Evolutionary conservation across 2,888 invertebrate genomes (phyloP).

Genomic region (Hirtodrosophila trivittata): DNA sequence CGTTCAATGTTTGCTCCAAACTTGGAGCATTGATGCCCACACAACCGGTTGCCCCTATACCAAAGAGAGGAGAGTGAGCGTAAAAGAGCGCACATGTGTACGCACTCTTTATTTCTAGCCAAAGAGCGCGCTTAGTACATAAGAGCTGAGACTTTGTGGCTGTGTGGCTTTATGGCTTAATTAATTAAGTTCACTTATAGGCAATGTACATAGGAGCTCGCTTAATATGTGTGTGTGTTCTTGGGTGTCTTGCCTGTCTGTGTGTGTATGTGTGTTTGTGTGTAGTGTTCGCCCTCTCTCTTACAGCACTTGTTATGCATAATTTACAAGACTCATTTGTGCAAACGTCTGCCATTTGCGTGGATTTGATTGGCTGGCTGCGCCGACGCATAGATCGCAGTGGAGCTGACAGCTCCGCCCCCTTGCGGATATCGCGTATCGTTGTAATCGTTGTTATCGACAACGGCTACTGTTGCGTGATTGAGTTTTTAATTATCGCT

Average conservation of each 20-base stretch:
- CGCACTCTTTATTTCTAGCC: conserved; percentile 27
- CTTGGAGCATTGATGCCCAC: conserved; percentile 58
- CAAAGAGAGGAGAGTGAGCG: conserved; percentile 1
- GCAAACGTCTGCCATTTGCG: conserved; percentile 60
- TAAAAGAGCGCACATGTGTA: conserved; percentile 1
- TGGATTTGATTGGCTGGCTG: conserved; percentile 54
- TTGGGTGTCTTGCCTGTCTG: background rate
- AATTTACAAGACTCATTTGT: conserved; percentile 52
- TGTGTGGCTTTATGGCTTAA: conserved; percentile 68
- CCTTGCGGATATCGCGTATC: conserved; percentile 27
- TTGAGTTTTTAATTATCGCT: conserved; percentile 65
- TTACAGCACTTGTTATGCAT: conserved; percentile 31
- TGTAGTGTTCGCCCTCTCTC: conserved; percentile 1
- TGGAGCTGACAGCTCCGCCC: conserved; percentile 43
- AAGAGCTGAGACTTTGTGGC: conserved; percentile 21
- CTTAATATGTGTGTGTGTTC: too few relatives aligned
- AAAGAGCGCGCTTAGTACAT: conserved; percentile 41
- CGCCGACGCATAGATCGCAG: conserved; percentile 59
- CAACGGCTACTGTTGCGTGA: conserved; percentile 44
- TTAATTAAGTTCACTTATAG: conserved; percentile 53
- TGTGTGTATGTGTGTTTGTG: background rate
- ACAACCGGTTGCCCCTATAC: conserved; percentile 61
- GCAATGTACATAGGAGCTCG: conserved; percentile 19
- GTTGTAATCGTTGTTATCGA: conserved; percentile 19
- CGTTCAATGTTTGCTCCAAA: conserved; percentile 62